A percentile compares a stretch with the other conserved stretches of the same genome.
Evolutionary conservation across 2,888 invertebrate genomes (phyloP).

Genomic region (Caradrina clavipalpis): DNA sequence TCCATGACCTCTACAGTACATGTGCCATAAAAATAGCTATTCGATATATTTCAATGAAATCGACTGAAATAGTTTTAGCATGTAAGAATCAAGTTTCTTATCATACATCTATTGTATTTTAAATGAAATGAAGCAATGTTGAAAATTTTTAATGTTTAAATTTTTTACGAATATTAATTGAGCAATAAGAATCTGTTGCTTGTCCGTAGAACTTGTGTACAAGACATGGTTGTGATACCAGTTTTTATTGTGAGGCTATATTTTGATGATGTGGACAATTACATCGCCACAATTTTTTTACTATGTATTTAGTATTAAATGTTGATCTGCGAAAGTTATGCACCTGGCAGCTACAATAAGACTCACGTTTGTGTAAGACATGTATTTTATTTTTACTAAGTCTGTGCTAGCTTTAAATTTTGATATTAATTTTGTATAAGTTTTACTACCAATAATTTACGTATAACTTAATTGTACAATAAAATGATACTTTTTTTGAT

Average conservation of each 20-base stretch:
- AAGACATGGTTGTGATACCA: constrained; percentile 66
- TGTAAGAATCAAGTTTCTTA: constrained; percentile 66
- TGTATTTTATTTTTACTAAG: constrained; percentile 68
- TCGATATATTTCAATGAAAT: constrained; percentile 62
- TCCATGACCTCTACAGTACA: constrained; percentile 70
- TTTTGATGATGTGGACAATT: constrained; percentile 45
- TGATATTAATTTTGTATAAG: constrained; percentile 69
- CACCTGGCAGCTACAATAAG: constrained; percentile 59
- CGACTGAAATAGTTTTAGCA: constrained; percentile 72
- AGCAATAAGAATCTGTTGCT: constrained; percentile 56
- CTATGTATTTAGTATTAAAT: constrained; percentile 52
- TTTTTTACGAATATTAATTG: constrained; percentile 49
- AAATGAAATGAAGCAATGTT: constrained; percentile 46
- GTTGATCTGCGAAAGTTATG: constrained; percentile 50
- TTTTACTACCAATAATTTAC: constrained; percentile 66
- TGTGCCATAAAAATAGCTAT: constrained; percentile 75
- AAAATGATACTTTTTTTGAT: constrained; percentile 53
- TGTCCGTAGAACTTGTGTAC: constrained; percentile 56
- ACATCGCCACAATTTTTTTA: constrained; percentile 53
- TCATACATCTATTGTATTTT: constrained; percentile 35
- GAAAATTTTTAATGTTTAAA: constrained; percentile 32
- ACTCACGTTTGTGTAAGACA: constrained; percentile 59
- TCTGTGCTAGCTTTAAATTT: constrained; percentile 84
- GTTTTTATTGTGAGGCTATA: constrained; percentile 65
- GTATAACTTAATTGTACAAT: constrained; percentile 65